These are phyloP conservation scores for Cosmia trapezina DNA, from an alignment of 2,888 invertebrate species.

Conservation along the genomic window DNA sequence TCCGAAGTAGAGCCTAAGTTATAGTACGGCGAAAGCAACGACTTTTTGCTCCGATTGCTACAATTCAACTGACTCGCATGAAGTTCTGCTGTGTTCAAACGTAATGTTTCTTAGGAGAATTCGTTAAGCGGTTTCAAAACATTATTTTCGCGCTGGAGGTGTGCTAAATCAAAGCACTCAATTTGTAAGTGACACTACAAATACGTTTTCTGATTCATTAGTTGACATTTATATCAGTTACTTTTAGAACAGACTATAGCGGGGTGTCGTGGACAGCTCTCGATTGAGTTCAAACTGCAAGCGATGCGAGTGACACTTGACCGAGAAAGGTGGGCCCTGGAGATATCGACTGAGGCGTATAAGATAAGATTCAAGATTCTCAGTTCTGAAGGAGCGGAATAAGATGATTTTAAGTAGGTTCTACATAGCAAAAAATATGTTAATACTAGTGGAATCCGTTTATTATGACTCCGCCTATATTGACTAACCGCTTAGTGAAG, in stretches of 20 bases:
- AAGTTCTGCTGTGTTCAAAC: too few species aligned
- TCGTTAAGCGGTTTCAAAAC: too few species aligned
- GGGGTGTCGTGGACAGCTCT: slow-evolving; percentile 34
- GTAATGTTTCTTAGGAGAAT: too few species aligned
- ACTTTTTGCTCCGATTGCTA: too few species aligned
- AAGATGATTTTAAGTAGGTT: slow-evolving; percentile 4
- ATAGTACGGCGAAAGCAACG: too few species aligned
- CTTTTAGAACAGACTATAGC: not conserved
- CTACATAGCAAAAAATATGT: not conserved
- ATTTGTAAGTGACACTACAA: not conserved
- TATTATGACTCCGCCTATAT: too few species aligned
- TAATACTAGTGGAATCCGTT: not conserved
- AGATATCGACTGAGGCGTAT: slow-evolving; percentile 21
- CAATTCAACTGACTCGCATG: too few species aligned
- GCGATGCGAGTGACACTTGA: slow-evolving; percentile 66
- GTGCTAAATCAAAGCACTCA: too few species aligned
- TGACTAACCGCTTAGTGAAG: too few species aligned
- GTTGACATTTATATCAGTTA: not conserved
- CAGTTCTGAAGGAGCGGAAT: not conserved
- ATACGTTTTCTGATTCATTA: not conserved
- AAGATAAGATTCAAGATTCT: slow-evolving; percentile 20
- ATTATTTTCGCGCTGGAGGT: too few species aligned
- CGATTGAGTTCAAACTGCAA: slow-evolving; percentile 43
- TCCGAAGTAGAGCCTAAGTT: too few species aligned
- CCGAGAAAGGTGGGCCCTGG: slow-evolving; percentile 55